phyloP scores from a whole-genome alignment of 2,888 invertebrate species.

The Spodoptera exigua region DNA sequence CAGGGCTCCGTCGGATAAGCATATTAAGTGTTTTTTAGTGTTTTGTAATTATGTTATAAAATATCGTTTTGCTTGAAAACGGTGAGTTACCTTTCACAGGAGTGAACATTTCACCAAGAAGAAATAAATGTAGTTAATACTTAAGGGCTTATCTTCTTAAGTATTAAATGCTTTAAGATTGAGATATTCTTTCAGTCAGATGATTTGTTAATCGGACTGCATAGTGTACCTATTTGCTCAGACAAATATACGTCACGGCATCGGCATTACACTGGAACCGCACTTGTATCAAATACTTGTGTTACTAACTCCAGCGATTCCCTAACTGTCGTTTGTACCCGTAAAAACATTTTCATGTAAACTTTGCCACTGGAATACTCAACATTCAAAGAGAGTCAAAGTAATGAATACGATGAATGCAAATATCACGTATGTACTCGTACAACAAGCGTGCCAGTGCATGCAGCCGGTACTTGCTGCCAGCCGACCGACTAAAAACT shows the following conservation, averaged over 20 bases:
- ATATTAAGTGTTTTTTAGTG: too few species aligned
- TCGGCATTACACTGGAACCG: slow-evolving; percentile 10
- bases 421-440: slow-evolving; percentile 11
- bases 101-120: too few species aligned
- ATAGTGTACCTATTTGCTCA: too few species aligned
- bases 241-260: neutral
- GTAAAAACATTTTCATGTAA: slow-evolving; percentile 39
- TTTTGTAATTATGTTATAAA: too few species aligned
- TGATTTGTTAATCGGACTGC: too few species aligned
- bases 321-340: slow-evolving; percentile 33
- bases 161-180: too few species aligned
- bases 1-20: too few species aligned
- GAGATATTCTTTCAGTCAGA: too few species aligned
- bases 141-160: too few species aligned
- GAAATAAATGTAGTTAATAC: too few species aligned
- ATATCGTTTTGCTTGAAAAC: too few species aligned
- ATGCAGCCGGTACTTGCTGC: neutral
- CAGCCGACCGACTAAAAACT: slow-evolving; percentile 8
- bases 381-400: slow-evolving; percentile 30
- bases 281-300: slow-evolving; percentile 26
- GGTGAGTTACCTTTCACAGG: too few species aligned
- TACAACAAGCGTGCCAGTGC: neutral
- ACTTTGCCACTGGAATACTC: slow-evolving; percentile 44
- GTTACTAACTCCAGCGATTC: slow-evolving; percentile 33
- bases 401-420: slow-evolving; percentile 12